Evolutionary conservation across 2,888 invertebrate genomes (phyloP), one percentile per base, ranked within the genome.

Genomic region (Temnothorax ravouxi): DNA sequence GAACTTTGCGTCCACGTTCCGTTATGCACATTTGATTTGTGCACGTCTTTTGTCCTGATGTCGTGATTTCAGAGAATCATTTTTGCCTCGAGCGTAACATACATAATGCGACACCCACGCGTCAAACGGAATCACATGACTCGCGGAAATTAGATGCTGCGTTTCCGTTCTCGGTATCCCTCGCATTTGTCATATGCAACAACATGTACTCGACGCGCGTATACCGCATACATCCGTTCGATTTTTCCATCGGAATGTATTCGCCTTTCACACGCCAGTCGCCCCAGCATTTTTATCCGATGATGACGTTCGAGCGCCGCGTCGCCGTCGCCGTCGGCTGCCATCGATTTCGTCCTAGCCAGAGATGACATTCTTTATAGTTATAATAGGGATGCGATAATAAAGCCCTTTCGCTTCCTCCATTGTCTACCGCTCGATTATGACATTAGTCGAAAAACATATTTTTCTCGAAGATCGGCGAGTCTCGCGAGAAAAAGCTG

Each of bases 131-230:
- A 79, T 69, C 71, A 59, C 71, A 59, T 59, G 44, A 71, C 79
- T 71, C 79, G 59, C 59, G 72, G 72, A 80, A 80, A 80, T 80
- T 80, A 80, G 79, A 80, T 69, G 79, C 72, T 59, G 38, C 34
- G 56, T 79, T 79, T 79, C 79, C 79, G 79, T 59, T 29, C 47
- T 18, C 59, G 59, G 18, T 71, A 56, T 34, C 47, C 59, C 56
- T 80, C 25, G 59, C 72, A 80, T 72, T 80, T 80, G 71, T 80
- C 79, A 80, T 50, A 79, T 18, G 71, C 44, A 71, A 59, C 59
- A 71, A 59, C 79, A 15, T 50, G 38, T 1, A 47, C 34, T 21
- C 25, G 69, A 69, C 71, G 21, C 44, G 13, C 56, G 56, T 44
- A 41, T 44, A 41, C 56, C 56, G 56, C 44, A 56, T 41, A 54